Percentiles rank a stretch among this genome's conserved stretches.
Evolutionary conservation across 2,888 invertebrate genomes (phyloP).

Genomic region (Drosophila fulvimacula): DNA sequence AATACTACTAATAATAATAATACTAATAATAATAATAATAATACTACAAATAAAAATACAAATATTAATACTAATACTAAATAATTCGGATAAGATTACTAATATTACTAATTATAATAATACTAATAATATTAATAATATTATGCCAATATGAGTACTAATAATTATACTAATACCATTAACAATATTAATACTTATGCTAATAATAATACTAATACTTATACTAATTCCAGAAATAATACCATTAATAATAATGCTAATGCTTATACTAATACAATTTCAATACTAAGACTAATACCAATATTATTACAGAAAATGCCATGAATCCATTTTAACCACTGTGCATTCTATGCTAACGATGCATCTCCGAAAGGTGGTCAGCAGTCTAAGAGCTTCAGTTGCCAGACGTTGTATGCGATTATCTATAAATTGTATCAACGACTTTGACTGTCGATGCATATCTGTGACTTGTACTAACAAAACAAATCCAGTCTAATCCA

Average conservation of each 20-base stretch:
- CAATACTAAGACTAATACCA: no score
- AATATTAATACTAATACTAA: neutral
- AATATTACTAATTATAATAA: no score
- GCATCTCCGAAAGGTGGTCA: slow-evolving; percentile 19
- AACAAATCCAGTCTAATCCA: slow-evolving; percentile 32
- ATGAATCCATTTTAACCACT: slow-evolving; percentile 31
- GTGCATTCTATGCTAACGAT: slow-evolving; percentile 15
- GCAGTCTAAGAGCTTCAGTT: slow-evolving; percentile 27
- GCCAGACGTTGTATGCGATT: slow-evolving; percentile 26
- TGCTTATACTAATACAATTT: no score
- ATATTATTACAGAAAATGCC: no score
- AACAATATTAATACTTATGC: no score
- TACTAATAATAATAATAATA: neutral
- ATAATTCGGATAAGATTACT: no score
- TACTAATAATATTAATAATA: no score
- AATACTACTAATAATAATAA: neutral
- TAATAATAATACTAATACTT: neutral
- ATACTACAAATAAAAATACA: neutral
- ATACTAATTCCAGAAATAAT: no score
- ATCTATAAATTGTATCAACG: slow-evolving; percentile 65
- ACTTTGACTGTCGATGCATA: slow-evolving; percentile 53
- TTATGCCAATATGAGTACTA: no score
- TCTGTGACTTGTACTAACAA: slow-evolving; percentile 52
- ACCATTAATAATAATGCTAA: no score
- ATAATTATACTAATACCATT: no score